Evolutionary conservation across 1,140 invertebrate species (phyloP).

Genomic region (Psix sp.): DNA sequence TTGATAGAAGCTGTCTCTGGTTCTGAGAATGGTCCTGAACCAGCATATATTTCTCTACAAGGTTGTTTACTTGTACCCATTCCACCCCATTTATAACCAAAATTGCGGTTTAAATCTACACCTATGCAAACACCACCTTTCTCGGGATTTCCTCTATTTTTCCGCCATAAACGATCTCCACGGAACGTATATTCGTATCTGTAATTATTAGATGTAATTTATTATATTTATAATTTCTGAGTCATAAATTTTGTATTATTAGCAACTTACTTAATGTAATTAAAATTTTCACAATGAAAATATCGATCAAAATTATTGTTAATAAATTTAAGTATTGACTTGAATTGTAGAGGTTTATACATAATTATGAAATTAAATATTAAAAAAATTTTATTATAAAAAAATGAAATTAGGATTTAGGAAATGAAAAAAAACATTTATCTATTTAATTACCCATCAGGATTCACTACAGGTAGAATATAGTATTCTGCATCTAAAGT

Average conservation of each 20-base stretch:
- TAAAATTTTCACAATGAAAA: too few species aligned
- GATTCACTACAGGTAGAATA: conserved; percentile 80
- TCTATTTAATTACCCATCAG: conserved; percentile 75
- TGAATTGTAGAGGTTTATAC: too few species aligned
- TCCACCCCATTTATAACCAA: conserved; percentile 83
- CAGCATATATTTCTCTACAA: conserved; percentile 89
- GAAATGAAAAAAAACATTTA: neutral
- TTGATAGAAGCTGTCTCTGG: conserved; percentile 86
- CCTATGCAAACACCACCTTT: conserved; percentile 81
- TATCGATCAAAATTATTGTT: too few species aligned
- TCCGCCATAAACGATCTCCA: conserved; percentile 80
- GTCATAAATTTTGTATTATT: neutral
- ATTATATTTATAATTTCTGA: too few species aligned
- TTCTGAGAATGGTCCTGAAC: conserved; percentile 88
- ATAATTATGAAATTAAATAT: too few species aligned
- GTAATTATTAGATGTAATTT: conserved; percentile 1
- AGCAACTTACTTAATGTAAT: neutral
- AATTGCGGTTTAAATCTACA: conserved; percentile 85
- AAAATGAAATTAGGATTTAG: too few species aligned
- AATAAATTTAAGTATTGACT: too few species aligned
- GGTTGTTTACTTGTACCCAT: conserved; percentile 85
- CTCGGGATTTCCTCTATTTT: conserved; percentile 81
- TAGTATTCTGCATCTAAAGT: conserved; percentile 80
- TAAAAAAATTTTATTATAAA: too few species aligned
- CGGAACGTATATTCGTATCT: conserved; percentile 87